A percentile compares a stretch with the other conserved stretches of the same genome.
phyloP scores from a whole-genome alignment of 2,888 invertebrate genomes.

The Neocrepidodera transversa region DNA sequence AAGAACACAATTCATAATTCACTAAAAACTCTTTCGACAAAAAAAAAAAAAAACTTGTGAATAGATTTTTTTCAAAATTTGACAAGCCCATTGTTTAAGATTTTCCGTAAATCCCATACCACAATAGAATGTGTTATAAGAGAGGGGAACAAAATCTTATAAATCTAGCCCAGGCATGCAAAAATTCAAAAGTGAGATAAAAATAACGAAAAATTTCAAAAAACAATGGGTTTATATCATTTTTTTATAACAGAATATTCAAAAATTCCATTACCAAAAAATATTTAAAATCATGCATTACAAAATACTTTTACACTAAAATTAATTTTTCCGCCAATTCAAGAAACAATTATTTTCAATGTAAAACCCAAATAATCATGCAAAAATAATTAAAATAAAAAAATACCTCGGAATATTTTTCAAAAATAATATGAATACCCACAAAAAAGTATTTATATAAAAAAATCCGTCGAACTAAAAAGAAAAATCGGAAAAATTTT shows the following conservation, averaged over 20 bases:
- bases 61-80: constrained; percentile 21
- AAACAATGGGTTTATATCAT: constrained; percentile 48
- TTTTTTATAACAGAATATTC: constrained; percentile 11
- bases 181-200: constrained; percentile 26
- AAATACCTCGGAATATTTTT: constrained; percentile 15
- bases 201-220: constrained; percentile 27
- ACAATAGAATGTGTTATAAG: constrained; percentile 39
- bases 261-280: constrained; percentile 21
- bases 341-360: not conserved
- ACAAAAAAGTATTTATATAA: constrained; percentile 3
- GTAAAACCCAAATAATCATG: constrained; percentile 1
- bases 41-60: constrained; percentile 3
- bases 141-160: constrained; percentile 16
- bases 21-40: too few species aligned
- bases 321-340: not conserved
- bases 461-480: constrained; percentile 24
- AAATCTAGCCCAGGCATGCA: constrained; percentile 45
- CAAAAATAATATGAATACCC: too few species aligned
- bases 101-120: constrained; percentile 48
- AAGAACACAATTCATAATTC: constrained; percentile 25
- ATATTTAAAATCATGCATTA: constrained; percentile 26
- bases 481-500: constrained; percentile 40
- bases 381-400: constrained; percentile 16
- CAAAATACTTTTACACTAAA: constrained; percentile 18
- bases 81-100: constrained; percentile 47